Conservation (phyloP, 1,140 invertebrate species). For the Liolophura sinensis region DNA sequence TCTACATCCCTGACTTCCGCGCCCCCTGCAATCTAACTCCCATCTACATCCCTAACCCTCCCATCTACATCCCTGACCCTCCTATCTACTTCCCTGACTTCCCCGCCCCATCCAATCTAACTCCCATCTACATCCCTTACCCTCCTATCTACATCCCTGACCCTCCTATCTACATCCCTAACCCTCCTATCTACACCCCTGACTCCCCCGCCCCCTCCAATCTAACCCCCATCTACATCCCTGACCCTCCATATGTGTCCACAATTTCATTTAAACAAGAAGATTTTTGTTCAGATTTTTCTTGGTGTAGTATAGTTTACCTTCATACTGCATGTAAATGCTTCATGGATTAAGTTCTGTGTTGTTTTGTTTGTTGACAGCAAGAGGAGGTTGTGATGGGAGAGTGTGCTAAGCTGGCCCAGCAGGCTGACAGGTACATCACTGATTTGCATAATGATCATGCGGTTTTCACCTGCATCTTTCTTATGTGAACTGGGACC, state of each 20-base stretch:
- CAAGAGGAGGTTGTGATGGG: constrained; percentile 52
- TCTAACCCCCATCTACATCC: no score
- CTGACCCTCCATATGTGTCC: neutral
- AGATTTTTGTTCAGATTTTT: neutral
- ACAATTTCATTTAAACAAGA: neutral
- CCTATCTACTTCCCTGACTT: no score
- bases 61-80: no score
- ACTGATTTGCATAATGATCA: neutral
- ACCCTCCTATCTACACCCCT: no score
- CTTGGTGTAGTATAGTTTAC: neutral
- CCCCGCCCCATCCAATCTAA: no score
- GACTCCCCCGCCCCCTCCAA: no score
- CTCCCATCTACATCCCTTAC: no score
- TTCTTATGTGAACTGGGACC: neutral
- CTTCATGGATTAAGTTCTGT: neutral
- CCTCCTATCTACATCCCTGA: no score
- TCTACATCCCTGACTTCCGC: no score
- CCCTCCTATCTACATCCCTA: no score
- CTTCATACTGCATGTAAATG: neutral
- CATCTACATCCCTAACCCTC: no score
- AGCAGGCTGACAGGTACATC: constrained; percentile 43
- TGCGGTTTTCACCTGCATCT: neutral
- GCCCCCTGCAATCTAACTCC: no score
- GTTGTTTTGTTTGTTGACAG: constrained; percentile 30
- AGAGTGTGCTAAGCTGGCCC: constrained; percentile 50